Conservation (phyloP, 2,888 invertebrate species). For the Cheilosia vernalis region DNA sequence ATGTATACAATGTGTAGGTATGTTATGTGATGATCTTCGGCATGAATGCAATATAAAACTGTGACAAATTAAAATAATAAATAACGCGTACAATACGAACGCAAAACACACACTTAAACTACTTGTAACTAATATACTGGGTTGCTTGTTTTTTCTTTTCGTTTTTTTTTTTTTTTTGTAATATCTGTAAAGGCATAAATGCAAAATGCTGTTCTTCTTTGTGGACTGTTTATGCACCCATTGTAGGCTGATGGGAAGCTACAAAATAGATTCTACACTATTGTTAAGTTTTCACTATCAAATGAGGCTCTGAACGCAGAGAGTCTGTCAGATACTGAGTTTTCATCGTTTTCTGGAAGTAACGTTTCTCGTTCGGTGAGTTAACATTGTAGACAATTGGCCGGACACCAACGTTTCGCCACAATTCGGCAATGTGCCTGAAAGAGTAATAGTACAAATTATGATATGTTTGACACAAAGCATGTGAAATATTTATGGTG, state of each 20-base stretch:
- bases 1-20: slow-evolving; percentile 50
- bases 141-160: slow-evolving; percentile 2
- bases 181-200: slow-evolving; percentile 61
- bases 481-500: too few relatives aligned
- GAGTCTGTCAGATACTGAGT: slow-evolving; percentile 83
- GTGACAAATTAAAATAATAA: slow-evolving; percentile 22
- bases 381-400: slow-evolving; percentile 83
- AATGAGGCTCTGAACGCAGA: slow-evolving; percentile 83
- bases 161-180: slow-evolving; percentile 19
- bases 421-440: slow-evolving; percentile 83
- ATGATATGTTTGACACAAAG: background rate
- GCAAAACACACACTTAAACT: slow-evolving; percentile 57
- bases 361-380: slow-evolving; percentile 83
- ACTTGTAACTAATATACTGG: slow-evolving; percentile 36
- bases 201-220: slow-evolving; percentile 56
- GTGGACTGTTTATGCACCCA: slow-evolving; percentile 44
- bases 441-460: slow-evolving; percentile 37
- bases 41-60: slow-evolving; percentile 28
- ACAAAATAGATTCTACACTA: background rate
- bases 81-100: slow-evolving; percentile 39
- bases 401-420: slow-evolving; percentile 83
- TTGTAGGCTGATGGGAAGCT: slow-evolving; percentile 12
- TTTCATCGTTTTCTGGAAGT: slow-evolving; percentile 83
- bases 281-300: slow-evolving; percentile 81
- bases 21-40: slow-evolving; percentile 60